Evolutionary conservation across 2,888 invertebrate species (phyloP), one percentile per base, ranked within the genome.

Genomic region (Luperina testacea): DNA sequence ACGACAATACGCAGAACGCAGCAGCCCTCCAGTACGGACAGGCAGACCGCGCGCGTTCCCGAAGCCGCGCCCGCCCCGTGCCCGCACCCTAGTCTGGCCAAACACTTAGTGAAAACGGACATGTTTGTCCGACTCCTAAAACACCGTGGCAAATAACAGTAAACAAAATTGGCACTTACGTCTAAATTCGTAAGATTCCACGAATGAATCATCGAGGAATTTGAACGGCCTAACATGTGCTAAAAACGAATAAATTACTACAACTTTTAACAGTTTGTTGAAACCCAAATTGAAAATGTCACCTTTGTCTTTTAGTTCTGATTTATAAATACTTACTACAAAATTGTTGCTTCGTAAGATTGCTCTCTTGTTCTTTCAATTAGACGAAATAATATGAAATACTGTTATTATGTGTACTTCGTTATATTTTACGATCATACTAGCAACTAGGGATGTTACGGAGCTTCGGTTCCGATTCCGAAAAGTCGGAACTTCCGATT

Each of bases 81-180:
- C 38, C 38, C 38, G 38, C 38, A 6, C 38, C 38, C 38, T 6
- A 38, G 38, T 38, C 38, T 38, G 38, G 38, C 38, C 38, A 38
- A 38, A 38, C 38, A 38, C 38, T 38, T 38, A 38, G 15, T n/a
- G 51, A 15, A 51, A 51, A 32, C 15, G 9, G 9, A 6, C 5
- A 15, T 24, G 32, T 57, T 59, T 38, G 32, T 38, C 1, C 4
- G 61, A 13, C 38, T 71, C 53, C 27, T 53, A n/a, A 72, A 68
- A 68, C 68, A 61, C 27, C 53, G 38, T 57, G 42, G 32, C 64
- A 59, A 64, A n/a, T 27, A 69, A 64, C 53, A 63, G 20, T 74
- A 75, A 75, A 80, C 64, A 72, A 86, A 84, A 89, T 90, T 91
- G 90, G 91, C 90, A 89, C 76, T 73, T 70, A 75, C 70, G 68